Evolutionary conservation across 2,113 vertebrate species (phyloP).

Genomic region (Polypterus bichir): DNA sequence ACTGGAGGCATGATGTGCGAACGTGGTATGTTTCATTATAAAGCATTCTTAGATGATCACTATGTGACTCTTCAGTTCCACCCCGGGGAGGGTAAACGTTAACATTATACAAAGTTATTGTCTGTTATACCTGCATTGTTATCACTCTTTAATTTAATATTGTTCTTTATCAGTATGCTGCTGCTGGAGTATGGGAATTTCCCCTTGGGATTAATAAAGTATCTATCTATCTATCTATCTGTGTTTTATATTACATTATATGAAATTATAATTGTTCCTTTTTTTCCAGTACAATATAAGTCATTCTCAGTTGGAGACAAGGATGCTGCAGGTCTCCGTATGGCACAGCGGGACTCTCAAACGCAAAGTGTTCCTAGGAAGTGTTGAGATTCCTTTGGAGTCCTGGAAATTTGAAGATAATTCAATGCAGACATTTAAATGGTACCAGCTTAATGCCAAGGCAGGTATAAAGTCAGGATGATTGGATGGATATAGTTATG

Average conservation of each 20-base stretch:
- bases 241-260: background rate
- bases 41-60: too few species aligned
- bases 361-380: constrained; percentile 67
- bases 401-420: constrained; percentile 54
- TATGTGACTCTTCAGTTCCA: too few species aligned
- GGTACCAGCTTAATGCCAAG: constrained; percentile 67
- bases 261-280: background rate
- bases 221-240: too few species aligned
- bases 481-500: background rate
- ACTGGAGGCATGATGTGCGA: too few species aligned
- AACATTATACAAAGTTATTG: too few species aligned
- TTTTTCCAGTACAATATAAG: constrained; percentile 57
- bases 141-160: too few species aligned
- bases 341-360: constrained; percentile 67
- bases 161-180: too few species aligned
- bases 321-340: constrained; percentile 63
- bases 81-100: too few species aligned
- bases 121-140: too few species aligned
- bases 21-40: too few species aligned
- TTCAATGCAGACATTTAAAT: constrained; percentile 34
- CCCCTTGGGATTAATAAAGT: too few species aligned
- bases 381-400: constrained; percentile 64
- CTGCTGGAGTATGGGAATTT: too few species aligned
- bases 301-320: constrained; percentile 46
- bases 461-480: constrained; percentile 34